Evolutionary conservation across 2,113 vertebrate species (phyloP).

Genomic region (Sylvilagus bachmani): DNA sequence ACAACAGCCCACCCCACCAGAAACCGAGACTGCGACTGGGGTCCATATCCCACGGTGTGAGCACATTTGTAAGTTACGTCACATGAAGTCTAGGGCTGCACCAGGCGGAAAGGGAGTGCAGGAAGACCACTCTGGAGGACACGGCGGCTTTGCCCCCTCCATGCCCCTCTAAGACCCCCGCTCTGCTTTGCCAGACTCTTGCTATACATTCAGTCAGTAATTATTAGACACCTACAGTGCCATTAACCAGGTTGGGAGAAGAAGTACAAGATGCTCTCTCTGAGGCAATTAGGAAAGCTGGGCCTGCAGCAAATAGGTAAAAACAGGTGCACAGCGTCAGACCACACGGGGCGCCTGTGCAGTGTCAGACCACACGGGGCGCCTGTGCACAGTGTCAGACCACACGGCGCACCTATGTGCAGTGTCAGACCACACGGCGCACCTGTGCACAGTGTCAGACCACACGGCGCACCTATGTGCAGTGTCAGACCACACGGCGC

Average conservation of each 20-base stretch:
- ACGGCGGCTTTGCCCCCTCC: background rate
- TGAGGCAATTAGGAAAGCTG: conserved; percentile 29
- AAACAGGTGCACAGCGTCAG: background rate
- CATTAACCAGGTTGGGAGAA: background rate
- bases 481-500: background rate
- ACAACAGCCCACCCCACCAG: background rate
- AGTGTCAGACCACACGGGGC: background rate
- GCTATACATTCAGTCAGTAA: background rate
- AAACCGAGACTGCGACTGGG: background rate
- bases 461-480: background rate
- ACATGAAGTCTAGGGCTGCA: background rate
- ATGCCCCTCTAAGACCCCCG: background rate
- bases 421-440: background rate
- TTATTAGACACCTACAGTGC: conserved; percentile 50
- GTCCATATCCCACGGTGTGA: background rate
- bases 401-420: background rate
- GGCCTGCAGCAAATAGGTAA: conserved; percentile 4
- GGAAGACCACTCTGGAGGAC: background rate
- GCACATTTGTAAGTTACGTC: conserved; percentile 39
- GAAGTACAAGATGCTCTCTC: background rate
- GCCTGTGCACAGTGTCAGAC: background rate
- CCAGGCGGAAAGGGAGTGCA: background rate
- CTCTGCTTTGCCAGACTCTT: background rate
- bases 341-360: background rate
- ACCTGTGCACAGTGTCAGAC: background rate